These are phyloP conservation scores for Drosophila antonietae DNA, from an alignment of 2,888 invertebrate species.

Conservation along the genomic window DNA sequence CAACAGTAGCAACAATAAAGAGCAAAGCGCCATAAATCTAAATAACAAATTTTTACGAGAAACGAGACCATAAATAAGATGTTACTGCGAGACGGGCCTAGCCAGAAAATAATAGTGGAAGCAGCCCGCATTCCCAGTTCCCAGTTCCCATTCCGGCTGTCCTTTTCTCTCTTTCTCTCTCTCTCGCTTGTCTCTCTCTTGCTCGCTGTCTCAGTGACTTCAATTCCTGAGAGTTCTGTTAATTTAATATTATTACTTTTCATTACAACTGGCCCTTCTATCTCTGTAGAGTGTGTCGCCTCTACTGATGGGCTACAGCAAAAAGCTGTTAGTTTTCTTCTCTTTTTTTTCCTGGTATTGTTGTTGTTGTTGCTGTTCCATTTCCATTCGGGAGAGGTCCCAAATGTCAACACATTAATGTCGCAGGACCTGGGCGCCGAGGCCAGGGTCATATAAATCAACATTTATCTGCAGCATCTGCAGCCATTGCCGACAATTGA, in stretches of 20 bases:
- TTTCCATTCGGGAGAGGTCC: constrained; percentile 31
- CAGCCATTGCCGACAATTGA: constrained; percentile 69
- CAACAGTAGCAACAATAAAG: constrained; percentile 71
- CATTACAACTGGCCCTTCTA: constrained; percentile 65
- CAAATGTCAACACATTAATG: constrained; percentile 78
- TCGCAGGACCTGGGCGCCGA: constrained; percentile 27
- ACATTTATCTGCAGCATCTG: constrained; percentile 72
- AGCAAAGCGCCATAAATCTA: constrained; percentile 76
- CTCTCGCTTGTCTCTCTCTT: constrained; percentile 6
- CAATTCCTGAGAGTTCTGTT: constrained; percentile 76
- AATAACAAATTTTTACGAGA: constrained; percentile 79
- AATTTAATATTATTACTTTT: constrained; percentile 82
- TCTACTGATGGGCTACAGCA: constrained; percentile 35
- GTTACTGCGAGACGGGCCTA: constrained; percentile 63
- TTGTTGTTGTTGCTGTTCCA: constrained; percentile 9
- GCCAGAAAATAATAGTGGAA: constrained; percentile 52
- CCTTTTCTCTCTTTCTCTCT: constrained; percentile 12
- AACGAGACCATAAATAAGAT: constrained; percentile 78
- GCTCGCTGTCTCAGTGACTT: constrained; percentile 36
- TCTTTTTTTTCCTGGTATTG: background rate
- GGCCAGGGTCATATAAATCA: constrained; percentile 63
- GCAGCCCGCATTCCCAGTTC: constrained; percentile 20
- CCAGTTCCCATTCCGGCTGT: constrained; percentile 45
- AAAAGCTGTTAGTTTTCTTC: constrained; percentile 64
- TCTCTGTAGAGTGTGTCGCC: constrained; percentile 4